Percentiles rank a stretch among this genome's conserved stretches.
These are phyloP conservation scores for Catostomus latipinnis DNA, from an alignment of 2,797 vertebrate species.

Conservation along the genomic window DNA sequence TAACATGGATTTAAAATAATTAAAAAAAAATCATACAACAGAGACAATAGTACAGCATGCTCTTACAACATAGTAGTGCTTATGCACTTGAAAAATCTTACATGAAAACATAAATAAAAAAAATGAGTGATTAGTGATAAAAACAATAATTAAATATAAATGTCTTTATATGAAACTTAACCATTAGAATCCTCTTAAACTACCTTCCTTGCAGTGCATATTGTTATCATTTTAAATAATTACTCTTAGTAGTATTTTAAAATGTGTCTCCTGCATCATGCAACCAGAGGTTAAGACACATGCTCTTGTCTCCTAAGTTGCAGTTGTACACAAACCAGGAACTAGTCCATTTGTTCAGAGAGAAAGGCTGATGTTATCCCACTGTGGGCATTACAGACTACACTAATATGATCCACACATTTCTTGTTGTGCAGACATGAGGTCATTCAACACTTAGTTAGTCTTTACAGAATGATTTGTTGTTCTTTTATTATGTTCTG, in stretches of 20 bases:
- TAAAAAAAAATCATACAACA: conserved; percentile 62
- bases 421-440: background rate
- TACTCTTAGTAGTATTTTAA: background rate
- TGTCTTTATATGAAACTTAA: background rate
- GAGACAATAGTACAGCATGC: conserved; percentile 59
- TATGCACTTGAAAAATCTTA: background rate
- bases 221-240: background rate
- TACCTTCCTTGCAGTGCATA: conserved; percentile 10
- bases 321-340: conserved; percentile 13
- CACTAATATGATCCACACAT: background rate
- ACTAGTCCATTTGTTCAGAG: conserved; percentile 32
- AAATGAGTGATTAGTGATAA: background rate
- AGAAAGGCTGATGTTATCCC: conserved; percentile 19
- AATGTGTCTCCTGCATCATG: conserved; percentile 36
- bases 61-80: conserved; percentile 28
- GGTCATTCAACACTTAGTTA: background rate
- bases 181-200: background rate
- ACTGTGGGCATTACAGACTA: background rate
- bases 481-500: background rate
- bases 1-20: conserved; percentile 1
- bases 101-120: background rate
- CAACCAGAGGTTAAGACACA: background rate
- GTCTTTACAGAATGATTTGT: background rate
- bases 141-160: conserved; percentile 31
- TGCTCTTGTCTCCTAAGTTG: conserved; percentile 19